phyloP scores from a whole-genome alignment of 2,888 invertebrate species.

The Aporophyla lueneburgensis region DNA sequence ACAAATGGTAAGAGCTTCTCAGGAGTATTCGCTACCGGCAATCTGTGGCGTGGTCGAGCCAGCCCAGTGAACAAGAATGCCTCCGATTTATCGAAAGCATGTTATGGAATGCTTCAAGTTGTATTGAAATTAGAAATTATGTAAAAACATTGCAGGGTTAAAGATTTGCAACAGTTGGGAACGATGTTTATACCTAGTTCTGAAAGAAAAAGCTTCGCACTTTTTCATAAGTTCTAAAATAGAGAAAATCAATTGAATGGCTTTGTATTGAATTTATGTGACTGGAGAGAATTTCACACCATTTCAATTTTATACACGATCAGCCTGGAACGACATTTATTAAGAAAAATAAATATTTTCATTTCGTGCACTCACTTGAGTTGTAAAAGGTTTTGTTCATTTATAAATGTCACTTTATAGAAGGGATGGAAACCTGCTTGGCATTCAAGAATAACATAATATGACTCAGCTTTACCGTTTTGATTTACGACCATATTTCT shows the following conservation, averaged over 20 bases:
- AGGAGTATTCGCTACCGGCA: neutral
- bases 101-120: neutral
- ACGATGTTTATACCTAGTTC: neutral
- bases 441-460: constrained; percentile 23
- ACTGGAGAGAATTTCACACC: neutral
- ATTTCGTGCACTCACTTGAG: constrained; percentile 12
- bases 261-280: neutral
- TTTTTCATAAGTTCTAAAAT: neutral
- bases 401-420: constrained; percentile 54
- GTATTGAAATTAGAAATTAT: neutral
- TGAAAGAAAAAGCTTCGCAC: neutral
- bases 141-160: neutral
- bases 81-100: neutral
- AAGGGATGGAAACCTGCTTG: constrained; percentile 30
- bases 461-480: constrained; percentile 30
- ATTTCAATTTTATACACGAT: constrained; percentile 36
- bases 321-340: constrained; percentile 4
- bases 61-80: neutral
- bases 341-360: constrained; percentile 48
- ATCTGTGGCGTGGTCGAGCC: neutral
- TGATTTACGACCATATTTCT: constrained; percentile 39
- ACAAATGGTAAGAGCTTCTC: neutral
- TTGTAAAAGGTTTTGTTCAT: constrained; percentile 57
- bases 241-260: constrained; percentile 2
- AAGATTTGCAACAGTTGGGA: neutral